Evolutionary conservation across 2,113 vertebrate species (phyloP), one percentile per base, ranked within the genome.

Genomic region (Amphiprion percula): DNA sequence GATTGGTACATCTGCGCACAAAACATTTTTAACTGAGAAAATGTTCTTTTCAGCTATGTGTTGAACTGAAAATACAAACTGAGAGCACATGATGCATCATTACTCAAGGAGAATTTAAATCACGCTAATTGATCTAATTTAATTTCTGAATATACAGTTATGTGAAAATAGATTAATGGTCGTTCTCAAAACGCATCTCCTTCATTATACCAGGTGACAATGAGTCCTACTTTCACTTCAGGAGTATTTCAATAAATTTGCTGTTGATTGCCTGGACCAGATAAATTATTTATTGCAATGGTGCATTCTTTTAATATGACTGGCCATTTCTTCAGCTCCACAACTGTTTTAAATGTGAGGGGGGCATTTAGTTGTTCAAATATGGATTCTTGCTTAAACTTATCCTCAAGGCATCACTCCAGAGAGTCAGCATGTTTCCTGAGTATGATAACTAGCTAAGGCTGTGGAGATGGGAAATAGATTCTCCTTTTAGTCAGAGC

Each of bases 371-470:
- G 89, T 90, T 91, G 84, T 92, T 92, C 91, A 94, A 94, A 94
- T 94, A 93, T 92, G 91, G 92, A 91, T 94, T 88, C 83, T 87
- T 90, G 88, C 91, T 94, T 92, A 94, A 93, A 94, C 87, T 79
- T 87, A 73, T 93, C 92, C 92, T 92, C 30, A 69, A 92, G 93
- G 93, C 94, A 90, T 88, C 78, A 91, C 89, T 93, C 81, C 59
- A 84, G 83, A 90, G 89, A 93, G 90, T 91, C 94, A 93, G 90
- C 90, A 84, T 85, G 92, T 93, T 85, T 92, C 84, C 84, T 67
- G 68, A 88, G 83, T 89, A 90, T 87, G 81, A 88, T 90, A 91
- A 92, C 91, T 77, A 91, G 87, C 85, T 83, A 83, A 52, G 75
- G 87, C 89, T 87, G 82, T 80, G 77, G 86, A 89, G 90, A 94